Conservation (phyloP, 2,888 invertebrate species). For the Sphinx pinastri region DNA sequence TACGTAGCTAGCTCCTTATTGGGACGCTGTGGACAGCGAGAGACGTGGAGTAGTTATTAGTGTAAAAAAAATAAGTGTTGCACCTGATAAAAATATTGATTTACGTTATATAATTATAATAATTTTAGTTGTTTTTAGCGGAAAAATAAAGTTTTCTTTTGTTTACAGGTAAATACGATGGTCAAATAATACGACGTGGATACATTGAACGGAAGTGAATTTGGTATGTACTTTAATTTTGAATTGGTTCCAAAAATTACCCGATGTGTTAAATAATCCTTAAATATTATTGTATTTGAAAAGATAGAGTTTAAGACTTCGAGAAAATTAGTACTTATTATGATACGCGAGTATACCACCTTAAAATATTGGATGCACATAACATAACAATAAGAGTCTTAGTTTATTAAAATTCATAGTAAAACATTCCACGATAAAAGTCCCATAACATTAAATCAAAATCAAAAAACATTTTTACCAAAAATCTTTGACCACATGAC, state of each 20-base stretch:
- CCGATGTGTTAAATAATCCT: no score
- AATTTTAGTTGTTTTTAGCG: background rate
- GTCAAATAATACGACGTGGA: background rate
- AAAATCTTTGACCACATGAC: background rate
- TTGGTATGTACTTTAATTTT: background rate
- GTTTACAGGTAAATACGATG: background rate
- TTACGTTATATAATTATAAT: background rate
- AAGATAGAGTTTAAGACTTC: no score
- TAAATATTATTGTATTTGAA: no score
- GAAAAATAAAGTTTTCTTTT: background rate
- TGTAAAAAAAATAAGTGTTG: no score
- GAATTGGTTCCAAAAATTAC: no score
- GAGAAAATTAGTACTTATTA: no score
- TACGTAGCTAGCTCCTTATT: conserved; percentile 46
- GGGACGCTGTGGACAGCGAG: conserved; percentile 34
- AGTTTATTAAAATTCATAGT: no score
- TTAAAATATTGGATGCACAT: no score
- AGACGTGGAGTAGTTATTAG: conserved; percentile 34
- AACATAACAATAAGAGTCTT: no score
- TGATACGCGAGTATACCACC: no score
- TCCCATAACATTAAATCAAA: background rate
- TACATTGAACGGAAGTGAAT: background rate
- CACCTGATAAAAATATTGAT: no score
- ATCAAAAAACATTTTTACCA: background rate
- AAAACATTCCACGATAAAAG: no score